phyloP scores from a whole-genome alignment of 2,888 invertebrate species.

The Rotaria sp. region DNA sequence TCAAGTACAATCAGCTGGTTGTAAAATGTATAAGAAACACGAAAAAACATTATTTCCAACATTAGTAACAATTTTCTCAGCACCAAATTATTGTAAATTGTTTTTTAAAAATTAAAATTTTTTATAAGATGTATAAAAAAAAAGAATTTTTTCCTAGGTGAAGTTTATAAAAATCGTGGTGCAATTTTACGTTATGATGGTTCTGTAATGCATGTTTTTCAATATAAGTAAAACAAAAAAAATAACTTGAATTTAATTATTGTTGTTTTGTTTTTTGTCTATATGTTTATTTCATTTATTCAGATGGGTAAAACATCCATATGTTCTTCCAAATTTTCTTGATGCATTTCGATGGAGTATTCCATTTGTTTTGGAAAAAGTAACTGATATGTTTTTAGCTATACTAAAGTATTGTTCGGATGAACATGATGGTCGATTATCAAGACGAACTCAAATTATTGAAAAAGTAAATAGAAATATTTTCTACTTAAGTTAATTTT shows the following conservation, averaged over 20 bases:
- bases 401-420: slow-evolving; percentile 32
- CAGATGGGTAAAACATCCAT: slow-evolving; percentile 76
- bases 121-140: neutral
- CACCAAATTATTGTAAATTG: slow-evolving; percentile 80
- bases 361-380: slow-evolving; percentile 70
- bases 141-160: slow-evolving; percentile 56
- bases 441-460: neutral
- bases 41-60: slow-evolving; percentile 96
- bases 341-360: slow-evolving; percentile 99
- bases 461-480: neutral
- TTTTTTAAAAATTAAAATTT: neutral
- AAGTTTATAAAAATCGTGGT: slow-evolving; percentile 99
- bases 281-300: neutral
- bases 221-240: slow-evolving; percentile 80
- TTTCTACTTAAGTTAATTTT: too few species aligned
- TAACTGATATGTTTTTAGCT: neutral
- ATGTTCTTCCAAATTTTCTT: slow-evolving; percentile 99
- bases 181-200: slow-evolving; percentile 99
- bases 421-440: slow-evolving; percentile 4
- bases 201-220: slow-evolving; percentile 99
- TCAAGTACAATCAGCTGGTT: slow-evolving; percentile 99
- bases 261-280: too few species aligned
- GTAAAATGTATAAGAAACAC: slow-evolving; percentile 99
- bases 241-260: too few species aligned
- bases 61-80: slow-evolving; percentile 98